These are phyloP conservation scores for Stenchaetothrips biformis DNA, from an alignment of 2,888 invertebrate genomes.

Conservation along the genomic window DNA sequence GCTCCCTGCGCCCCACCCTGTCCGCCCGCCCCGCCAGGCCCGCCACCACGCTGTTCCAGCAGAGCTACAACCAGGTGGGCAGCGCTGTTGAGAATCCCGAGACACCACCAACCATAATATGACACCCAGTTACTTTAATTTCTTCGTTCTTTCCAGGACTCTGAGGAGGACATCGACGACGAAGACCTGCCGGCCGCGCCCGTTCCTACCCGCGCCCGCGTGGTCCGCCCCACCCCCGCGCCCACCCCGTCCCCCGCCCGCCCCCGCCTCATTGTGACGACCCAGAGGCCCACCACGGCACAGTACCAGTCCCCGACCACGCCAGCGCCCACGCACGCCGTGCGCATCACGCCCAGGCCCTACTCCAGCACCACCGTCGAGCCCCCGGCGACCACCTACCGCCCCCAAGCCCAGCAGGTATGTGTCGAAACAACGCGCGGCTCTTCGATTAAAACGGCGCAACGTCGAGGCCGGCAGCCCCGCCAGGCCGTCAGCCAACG, in stretches of 20 bases:
- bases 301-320: conserved; percentile 39
- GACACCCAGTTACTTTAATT: conserved; percentile 37
- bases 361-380: conserved; percentile 45
- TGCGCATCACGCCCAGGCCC: conserved; percentile 61
- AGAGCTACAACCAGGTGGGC: conserved; percentile 55
- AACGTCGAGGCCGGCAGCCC: background rate
- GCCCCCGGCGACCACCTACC: conserved; percentile 62
- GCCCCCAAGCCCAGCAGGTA: conserved; percentile 52
- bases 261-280: conserved; percentile 51
- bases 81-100: conserved; percentile 45
- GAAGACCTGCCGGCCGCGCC: conserved; percentile 32
- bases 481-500: background rate
- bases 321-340: conserved; percentile 49
- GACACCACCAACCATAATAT: conserved; percentile 44
- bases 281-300: conserved; percentile 36
- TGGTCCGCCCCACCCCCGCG: conserved; percentile 28
- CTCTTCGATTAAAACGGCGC: conserved; percentile 34
- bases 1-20: conserved; percentile 45
- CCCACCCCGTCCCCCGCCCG: conserved; percentile 43
- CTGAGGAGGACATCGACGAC: conserved; percentile 33
- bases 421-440: conserved; percentile 43
- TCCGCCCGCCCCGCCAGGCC: conserved; percentile 46
- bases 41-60: conserved; percentile 66
- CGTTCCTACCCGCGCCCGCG: conserved; percentile 19
- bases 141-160: conserved; percentile 34